These are phyloP conservation scores for Penaeus vannamei DNA, from an alignment of 1,140 invertebrate genomes.

Conservation along the genomic window DNA sequence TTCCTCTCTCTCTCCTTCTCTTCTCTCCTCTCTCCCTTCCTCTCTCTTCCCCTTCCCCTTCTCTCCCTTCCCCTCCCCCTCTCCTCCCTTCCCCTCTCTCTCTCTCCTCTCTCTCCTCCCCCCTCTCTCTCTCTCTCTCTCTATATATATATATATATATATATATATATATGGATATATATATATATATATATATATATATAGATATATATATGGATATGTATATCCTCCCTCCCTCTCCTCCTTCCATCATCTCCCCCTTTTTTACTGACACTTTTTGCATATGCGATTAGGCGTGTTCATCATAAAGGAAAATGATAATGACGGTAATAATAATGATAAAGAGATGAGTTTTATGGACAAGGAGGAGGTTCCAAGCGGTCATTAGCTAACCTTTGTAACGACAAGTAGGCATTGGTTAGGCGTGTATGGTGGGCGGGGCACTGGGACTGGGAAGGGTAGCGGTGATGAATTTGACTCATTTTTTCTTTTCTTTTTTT, in stretches of 20 bases:
- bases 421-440: too few species aligned
- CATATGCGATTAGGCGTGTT: too few species aligned
- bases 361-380: too few species aligned
- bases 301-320: too few species aligned
- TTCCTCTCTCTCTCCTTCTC: not conserved
- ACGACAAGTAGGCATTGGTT: too few species aligned
- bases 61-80: not conserved
- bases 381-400: too few species aligned
- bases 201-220: not conserved
- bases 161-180: constrained; percentile 9
- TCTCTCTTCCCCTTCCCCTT: not conserved
- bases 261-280: too few species aligned
- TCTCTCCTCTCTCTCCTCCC: not conserved
- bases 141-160: not conserved
- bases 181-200: constrained; percentile 21
- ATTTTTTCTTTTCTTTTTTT: too few species aligned
- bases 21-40: not conserved
- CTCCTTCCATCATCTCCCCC: not conserved
- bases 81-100: not conserved
- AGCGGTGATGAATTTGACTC: too few species aligned
- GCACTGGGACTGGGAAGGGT: too few species aligned
- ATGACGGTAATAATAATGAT: too few species aligned
- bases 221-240: not conserved
- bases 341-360: too few species aligned
- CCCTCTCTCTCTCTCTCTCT: not conserved